phyloP scores from a whole-genome alignment of 2,797 vertebrate species.

The Mus spretus region DNA sequence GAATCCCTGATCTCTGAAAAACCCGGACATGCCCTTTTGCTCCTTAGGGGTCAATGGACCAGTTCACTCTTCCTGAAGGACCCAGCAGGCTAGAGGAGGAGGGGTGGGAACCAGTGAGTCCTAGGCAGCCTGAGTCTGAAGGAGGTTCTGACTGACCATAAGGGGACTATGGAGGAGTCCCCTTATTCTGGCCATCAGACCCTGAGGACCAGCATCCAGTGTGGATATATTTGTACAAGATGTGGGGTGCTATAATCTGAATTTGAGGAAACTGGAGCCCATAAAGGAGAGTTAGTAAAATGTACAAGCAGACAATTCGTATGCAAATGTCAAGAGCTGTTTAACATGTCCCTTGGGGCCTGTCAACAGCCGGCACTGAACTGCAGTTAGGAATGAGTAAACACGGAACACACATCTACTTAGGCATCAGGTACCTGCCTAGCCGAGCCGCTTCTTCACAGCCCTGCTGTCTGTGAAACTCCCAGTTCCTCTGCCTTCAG shows the following conservation, averaged over 20 bases:
- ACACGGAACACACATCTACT: neutral
- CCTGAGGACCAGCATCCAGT: neutral
- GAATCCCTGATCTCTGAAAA: slow-evolving; percentile 61
- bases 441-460: neutral
- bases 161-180: slow-evolving; percentile 13
- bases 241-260: neutral
- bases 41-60: slow-evolving; percentile 73
- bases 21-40: slow-evolving; percentile 73
- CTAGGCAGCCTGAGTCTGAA: slow-evolving; percentile 8
- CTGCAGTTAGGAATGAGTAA: slow-evolving; percentile 39
- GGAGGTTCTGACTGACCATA: neutral
- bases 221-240: neutral
- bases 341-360: slow-evolving; percentile 30
- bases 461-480: neutral
- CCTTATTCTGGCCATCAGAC: neutral
- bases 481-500: neutral
- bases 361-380: slow-evolving; percentile 69
- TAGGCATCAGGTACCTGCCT: neutral
- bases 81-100: slow-evolving; percentile 67
- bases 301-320: neutral
- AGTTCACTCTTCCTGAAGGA: slow-evolving; percentile 78
- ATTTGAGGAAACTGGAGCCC: slow-evolving; percentile 2
- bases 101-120: slow-evolving; percentile 72
- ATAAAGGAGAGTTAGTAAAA: slow-evolving; percentile 8
- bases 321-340: slow-evolving; percentile 50